Evolutionary conservation across 2,888 invertebrate species (phyloP).

Genomic region (Galerucella pusilla): DNA sequence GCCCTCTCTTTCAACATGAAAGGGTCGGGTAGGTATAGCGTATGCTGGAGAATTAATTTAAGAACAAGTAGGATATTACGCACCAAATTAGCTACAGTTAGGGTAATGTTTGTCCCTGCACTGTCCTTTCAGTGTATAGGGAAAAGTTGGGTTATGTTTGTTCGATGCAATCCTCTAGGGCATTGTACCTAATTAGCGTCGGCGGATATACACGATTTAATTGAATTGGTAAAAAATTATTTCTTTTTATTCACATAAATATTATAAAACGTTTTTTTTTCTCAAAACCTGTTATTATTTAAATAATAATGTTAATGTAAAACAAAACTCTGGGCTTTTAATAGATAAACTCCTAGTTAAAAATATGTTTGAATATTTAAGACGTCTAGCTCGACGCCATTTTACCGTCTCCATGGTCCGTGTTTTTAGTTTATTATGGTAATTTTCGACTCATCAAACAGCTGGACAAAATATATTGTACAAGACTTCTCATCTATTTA

Average conservation of each 20-base stretch:
- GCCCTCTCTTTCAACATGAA: conserved; percentile 35
- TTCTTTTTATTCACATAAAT: no score
- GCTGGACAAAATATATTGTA: background rate
- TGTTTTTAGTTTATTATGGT: background rate
- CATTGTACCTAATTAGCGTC: conserved; percentile 25
- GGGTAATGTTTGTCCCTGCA: conserved; percentile 30
- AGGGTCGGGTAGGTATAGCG: conserved; percentile 32
- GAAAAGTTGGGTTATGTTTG: conserved; percentile 28
- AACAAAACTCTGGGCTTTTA: background rate
- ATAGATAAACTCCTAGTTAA: background rate
- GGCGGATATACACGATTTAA: conserved; percentile 21
- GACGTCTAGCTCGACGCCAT: no score
- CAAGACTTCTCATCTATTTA: background rate
- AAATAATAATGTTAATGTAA: background rate
- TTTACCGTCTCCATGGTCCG: background rate
- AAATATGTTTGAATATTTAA: background rate
- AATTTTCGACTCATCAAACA: background rate
- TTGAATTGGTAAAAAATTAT: conserved; percentile 23
- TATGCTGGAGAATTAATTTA: conserved; percentile 30
- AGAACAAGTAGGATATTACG: conserved; percentile 27
- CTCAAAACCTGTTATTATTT: background rate
- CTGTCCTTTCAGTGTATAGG: conserved; percentile 16
- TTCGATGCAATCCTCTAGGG: conserved; percentile 12
- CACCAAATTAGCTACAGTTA: conserved; percentile 29
- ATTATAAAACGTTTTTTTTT: no score